Evolutionary conservation across 1,140 invertebrate genomes (phyloP).

Genomic region (Phocides pigmalion): DNA sequence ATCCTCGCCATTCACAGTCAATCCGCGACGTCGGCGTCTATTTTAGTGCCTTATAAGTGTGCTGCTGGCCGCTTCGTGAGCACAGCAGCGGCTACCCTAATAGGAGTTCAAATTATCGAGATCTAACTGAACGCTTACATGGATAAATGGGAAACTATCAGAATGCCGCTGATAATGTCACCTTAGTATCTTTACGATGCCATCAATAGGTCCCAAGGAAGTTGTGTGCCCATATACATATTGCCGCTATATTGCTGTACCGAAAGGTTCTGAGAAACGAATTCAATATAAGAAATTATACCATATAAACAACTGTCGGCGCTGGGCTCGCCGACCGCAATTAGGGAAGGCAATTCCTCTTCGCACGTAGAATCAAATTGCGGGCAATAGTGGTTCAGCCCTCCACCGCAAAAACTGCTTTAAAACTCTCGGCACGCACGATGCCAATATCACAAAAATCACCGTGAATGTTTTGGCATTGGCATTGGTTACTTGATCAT

Average conservation of each 20-base stretch:
- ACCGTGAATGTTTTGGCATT: slow-evolving; percentile 1
- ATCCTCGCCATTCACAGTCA: slow-evolving; percentile 57
- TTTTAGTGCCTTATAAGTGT: slow-evolving; percentile 60
- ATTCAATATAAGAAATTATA: slow-evolving; percentile 48
- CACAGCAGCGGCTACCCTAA: slow-evolving; percentile 41
- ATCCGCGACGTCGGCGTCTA: slow-evolving; percentile 51
- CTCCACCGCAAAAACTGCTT: slow-evolving; percentile 49
- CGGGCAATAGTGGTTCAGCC: slow-evolving; percentile 47
- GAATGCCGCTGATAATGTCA: slow-evolving; percentile 22
- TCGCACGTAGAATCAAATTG: slow-evolving; percentile 79
- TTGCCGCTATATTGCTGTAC: slow-evolving; percentile 39
- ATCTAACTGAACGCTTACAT: slow-evolving; percentile 48
- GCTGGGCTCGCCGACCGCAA: slow-evolving; percentile 51
- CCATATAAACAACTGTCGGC: slow-evolving; percentile 47
- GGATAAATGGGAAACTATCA: slow-evolving; percentile 37
- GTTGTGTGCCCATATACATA: slow-evolving; percentile 40
- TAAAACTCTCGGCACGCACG: slow-evolving; percentile 40
- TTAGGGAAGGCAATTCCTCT: slow-evolving; percentile 66
- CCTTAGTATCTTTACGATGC: slow-evolving; percentile 15
- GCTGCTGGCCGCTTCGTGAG: slow-evolving; percentile 37
- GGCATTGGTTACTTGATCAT: slow-evolving; percentile 34
- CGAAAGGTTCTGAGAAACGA: slow-evolving; percentile 49
- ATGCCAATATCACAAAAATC: slow-evolving; percentile 35
- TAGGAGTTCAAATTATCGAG: slow-evolving; percentile 50
- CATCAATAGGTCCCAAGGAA: slow-evolving; percentile 28